Evolutionary conservation across 2,888 invertebrate species (phyloP).

Genomic region (Crematogaster levior): DNA sequence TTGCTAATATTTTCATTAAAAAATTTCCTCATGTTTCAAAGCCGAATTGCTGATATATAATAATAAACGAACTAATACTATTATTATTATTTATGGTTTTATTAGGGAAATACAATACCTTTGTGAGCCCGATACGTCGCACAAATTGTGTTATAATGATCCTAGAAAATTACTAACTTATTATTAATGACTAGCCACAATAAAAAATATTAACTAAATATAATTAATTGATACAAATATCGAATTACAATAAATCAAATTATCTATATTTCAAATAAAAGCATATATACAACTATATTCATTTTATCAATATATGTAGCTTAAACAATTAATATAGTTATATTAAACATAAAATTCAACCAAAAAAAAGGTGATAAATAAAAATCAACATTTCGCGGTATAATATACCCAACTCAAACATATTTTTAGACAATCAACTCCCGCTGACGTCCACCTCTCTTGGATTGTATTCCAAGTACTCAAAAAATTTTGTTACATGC

Average conservation of each 20-base stretch:
- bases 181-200: neutral
- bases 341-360: neutral
- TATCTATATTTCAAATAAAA: neutral
- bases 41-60: constrained; percentile 9
- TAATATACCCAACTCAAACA: neutral
- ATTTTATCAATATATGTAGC: neutral
- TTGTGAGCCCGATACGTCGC: neutral
- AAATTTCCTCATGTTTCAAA: neutral
- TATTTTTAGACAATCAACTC: neutral
- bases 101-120: neutral
- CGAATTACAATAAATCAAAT: constrained; percentile 20
- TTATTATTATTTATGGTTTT: neutral
- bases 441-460: neutral
- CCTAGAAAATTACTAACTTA: constrained; percentile 4
- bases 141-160: constrained; percentile 9
- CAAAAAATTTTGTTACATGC: constrained; percentile 4
- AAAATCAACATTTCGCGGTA: neutral
- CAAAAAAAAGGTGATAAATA: neutral
- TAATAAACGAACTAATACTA: neutral
- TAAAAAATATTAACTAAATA: constrained; percentile 35
- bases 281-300: neutral
- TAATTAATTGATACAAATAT: constrained; percentile 7
- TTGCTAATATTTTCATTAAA: constrained; percentile 26
- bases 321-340: neutral
- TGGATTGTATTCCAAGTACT: neutral